Evolutionary conservation across 2,888 invertebrate genomes (phyloP).

Genomic region (Melipona bicolor): DNA sequence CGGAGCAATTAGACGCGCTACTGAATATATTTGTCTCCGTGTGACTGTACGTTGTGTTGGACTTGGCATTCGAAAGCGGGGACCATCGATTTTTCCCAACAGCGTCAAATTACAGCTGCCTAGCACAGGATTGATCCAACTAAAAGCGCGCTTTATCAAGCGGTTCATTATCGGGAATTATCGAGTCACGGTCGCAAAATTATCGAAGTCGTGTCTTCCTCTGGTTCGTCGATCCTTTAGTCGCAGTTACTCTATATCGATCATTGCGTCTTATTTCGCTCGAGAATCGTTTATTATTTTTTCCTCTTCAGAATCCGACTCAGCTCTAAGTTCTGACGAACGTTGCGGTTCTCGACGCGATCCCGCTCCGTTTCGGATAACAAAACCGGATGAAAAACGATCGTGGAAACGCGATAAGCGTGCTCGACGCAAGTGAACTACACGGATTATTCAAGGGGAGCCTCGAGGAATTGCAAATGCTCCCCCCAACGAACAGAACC

Average conservation of each 20-base stretch:
- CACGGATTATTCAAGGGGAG: not conserved
- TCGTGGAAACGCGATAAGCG: not conserved
- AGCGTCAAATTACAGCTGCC: conserved; percentile 6
- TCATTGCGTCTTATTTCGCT: not conserved
- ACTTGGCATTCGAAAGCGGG: not conserved
- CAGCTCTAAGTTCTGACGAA: not conserved
- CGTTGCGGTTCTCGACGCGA: not conserved
- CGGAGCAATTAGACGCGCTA: not conserved
- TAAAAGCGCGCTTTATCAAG: conserved; percentile 26
- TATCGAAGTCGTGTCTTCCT: not conserved
- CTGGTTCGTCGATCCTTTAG: not conserved
- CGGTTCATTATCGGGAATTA: conserved; percentile 16
- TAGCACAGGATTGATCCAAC: conserved; percentile 6
- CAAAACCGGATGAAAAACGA: conserved; percentile 13
- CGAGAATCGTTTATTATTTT: not conserved
- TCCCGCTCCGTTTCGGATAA: not conserved
- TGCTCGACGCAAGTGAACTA: conserved; percentile 9
- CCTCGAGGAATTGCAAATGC: not conserved
- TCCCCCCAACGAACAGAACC: not conserved
- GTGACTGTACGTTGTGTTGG: not conserved
- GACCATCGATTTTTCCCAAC: conserved; percentile 2
- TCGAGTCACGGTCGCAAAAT: conserved; percentile 1
- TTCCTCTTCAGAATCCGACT: not conserved
- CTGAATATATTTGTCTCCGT: not conserved
- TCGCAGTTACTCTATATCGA: not conserved